Evolutionary conservation across 2,797 vertebrate species (phyloP).

Genomic region (Syngnathus rostellatus): DNA sequence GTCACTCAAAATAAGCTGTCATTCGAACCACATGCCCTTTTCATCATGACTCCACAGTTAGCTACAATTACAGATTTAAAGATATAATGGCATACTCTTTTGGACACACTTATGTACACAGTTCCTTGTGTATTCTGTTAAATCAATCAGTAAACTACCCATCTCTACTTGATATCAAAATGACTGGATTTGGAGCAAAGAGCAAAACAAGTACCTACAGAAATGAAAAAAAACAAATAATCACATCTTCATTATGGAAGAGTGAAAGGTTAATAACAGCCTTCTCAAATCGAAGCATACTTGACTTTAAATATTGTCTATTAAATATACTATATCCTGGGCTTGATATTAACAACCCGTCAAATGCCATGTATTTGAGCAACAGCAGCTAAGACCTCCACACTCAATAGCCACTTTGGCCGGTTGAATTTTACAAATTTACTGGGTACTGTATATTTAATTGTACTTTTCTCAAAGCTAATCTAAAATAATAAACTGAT

Average conservation of each 20-base stretch:
- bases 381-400: too few species aligned
- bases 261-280: background rate
- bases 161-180: background rate
- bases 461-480: too few species aligned
- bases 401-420: too few species aligned
- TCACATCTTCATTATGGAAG: background rate
- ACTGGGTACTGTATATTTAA: too few species aligned
- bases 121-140: background rate
- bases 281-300: too few species aligned
- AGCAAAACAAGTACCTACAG: background rate
- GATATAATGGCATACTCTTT: background rate
- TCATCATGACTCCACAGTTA: slow-evolving; percentile 35
- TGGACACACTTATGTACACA: background rate
- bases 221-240: background rate
- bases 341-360: too few species aligned
- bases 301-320: too few species aligned
- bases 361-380: too few species aligned
- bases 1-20: slow-evolving; percentile 58
- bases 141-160: background rate
- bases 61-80: background rate
- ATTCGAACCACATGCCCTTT: slow-evolving; percentile 44
- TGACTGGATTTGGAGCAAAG: background rate
- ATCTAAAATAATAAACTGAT: too few species aligned
- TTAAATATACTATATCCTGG: too few species aligned
- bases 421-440: too few species aligned